Base-by-base conservation (phyloP, 2,113 vertebrate species). In the Gavialis gangeticus region DNA sequence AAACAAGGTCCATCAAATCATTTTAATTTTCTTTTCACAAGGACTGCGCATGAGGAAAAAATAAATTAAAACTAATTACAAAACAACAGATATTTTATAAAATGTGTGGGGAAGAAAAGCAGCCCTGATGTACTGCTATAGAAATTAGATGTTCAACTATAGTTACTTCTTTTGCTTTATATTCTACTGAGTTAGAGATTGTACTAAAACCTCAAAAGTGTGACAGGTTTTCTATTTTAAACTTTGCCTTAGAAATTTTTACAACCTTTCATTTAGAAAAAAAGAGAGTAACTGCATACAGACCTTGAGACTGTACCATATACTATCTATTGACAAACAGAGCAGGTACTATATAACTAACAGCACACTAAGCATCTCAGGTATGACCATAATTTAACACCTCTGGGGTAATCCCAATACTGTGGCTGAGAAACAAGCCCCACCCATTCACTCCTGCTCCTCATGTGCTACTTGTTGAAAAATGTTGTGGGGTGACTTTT, bases 1-100 rank as follows among this genome's bases (percentile, higher is more conserved):
- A 94, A 87, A 96, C 57, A 92, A 95, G 96, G 22, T 62, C 95
- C 66, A 94, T 25, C 5, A 93, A 56, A 76, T 76, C 88, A 79
- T 78, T 80, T 88, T 75, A n/a, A 76, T 63, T 87, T 91, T 88
- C 25, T 90, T 94, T 94, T 91, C 82, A 63, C 28, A 69, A 10
- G 30, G 46, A 84, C 3, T 1, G 77, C 10, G 69, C 64, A 66
- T 7, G 5, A 85, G 21, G 11, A 13, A 67, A 85, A 90, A 57
- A 71, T 82, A n/a, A 69, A 66, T 54, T 16, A 64, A 4, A 71
- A 57, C 8, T 24, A 1, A 4, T 14, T 7, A 59, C 63, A 55
- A 88, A 64, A 64, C 21, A 2, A 64, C 11, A 46, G 46, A 46
- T 46, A 5, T 54, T 86, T 82, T 13, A 66, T 30, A n/a, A 46